Conservation (phyloP, 64 coral and sea anemone species). For the Actinia equina region DNA sequence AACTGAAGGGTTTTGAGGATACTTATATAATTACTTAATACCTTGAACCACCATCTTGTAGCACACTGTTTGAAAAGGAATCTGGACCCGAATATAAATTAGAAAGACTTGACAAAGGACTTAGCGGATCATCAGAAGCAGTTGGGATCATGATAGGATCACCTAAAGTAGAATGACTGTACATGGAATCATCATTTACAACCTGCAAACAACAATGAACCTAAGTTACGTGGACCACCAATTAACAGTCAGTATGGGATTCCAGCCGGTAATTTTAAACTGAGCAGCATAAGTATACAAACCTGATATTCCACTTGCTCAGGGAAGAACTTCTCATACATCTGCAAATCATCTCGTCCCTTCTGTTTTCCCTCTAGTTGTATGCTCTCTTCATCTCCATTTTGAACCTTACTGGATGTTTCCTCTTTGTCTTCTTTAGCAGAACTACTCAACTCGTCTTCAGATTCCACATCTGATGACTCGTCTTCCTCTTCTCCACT, state of each 20-base stretch:
- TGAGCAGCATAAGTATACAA: background rate
- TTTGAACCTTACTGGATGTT: background rate
- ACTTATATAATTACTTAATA: background rate
- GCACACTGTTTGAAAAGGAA: background rate
- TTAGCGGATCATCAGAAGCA: constrained; percentile 52
- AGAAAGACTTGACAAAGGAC: constrained; percentile 40
- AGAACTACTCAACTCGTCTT: constrained; percentile 51
- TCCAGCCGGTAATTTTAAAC: too few species aligned
- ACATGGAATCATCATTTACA: constrained; percentile 43
- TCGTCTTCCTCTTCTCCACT: constrained; percentile 76
- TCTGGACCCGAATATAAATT: background rate
- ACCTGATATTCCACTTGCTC: constrained; percentile 82
- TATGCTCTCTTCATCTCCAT: background rate
- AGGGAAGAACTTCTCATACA: constrained; percentile 92
- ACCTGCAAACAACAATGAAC: constrained; percentile 29
- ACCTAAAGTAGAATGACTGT: constrained; percentile 36
- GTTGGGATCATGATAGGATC: constrained; percentile 83
- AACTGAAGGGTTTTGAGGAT: background rate
- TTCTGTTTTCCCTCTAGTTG: constrained; percentile 49
- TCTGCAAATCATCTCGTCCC: constrained; percentile 63
- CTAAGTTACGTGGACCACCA: too few species aligned
- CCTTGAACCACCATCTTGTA: background rate
- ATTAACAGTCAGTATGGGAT: too few species aligned
- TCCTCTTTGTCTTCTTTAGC: constrained; percentile 56
- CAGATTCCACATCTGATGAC: constrained; percentile 77